Evolutionary conservation across 2,113 vertebrate species (phyloP), one percentile per base, ranked within the genome.

Genomic region (Embiotoca jacksoni): DNA sequence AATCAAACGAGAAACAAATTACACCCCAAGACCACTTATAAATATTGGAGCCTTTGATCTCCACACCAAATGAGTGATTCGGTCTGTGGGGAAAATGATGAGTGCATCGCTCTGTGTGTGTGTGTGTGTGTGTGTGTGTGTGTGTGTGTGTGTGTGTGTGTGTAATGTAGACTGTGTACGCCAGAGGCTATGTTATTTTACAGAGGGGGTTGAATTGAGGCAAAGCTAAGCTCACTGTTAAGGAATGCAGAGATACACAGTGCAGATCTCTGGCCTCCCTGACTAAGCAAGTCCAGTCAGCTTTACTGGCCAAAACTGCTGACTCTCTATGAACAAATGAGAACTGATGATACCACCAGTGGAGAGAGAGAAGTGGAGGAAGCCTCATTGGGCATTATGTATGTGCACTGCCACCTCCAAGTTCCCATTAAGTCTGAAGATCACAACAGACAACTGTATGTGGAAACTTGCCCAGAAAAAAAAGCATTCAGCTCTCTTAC

Each of bases 41-140:
- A 94, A 93, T 91, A 89, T 70, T 73, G 75, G 10, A 75, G 62
- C 52, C 90, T 93, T 94, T 95, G 85, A 94, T 93, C 88, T 89
- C 39, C 23, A 75, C 75, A 71, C 74, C 77, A 84, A 90, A 91
- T 87, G 75, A 91, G 87, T 1, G 63, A 76, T 72, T 80, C 39
- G 16, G 70, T 89, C 73, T 60, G 76, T 70, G 62, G 66, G 71
- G 85, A 71, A 85, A 75, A 79, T 63, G 71, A 62, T 81, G 68
- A 53, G 56, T 15, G 60, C 11, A 11, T 46, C 7, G 7, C 7
- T 46, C 7, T 46, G 61, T 56, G 69, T 65, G 52, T 16, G 53
- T 62, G 14, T 32, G 72, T 31, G 55, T 33, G 44, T 54, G 61
- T 64, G 69, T 54, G 62, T 65, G 66, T 32, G 73, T 49, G 44